A percentile compares a stretch with the other conserved stretches of the same genome.
phyloP scores from a whole-genome alignment of 92 coral and sea anemone genomes.

The Porites rus region DNA sequence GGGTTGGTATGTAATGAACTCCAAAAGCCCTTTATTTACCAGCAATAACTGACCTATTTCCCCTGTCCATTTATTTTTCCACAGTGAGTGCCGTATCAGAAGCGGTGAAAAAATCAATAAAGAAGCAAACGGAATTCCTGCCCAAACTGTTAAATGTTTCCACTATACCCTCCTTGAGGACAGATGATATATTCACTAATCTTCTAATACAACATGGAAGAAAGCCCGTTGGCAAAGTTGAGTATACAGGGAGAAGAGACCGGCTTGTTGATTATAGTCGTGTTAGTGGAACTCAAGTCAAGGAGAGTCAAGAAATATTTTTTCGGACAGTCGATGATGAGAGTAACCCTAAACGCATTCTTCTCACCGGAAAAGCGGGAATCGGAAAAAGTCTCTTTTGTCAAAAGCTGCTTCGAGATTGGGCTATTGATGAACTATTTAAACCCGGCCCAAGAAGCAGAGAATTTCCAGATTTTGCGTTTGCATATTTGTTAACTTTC shows the following conservation, averaged over 20 bases:
- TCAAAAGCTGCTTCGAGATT: constrained; percentile 66
- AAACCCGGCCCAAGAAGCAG: neutral
- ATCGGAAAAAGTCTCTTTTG: constrained; percentile 65
- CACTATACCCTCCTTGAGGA: constrained; percentile 26
- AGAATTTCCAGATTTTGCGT: constrained; percentile 12
- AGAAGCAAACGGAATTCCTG: constrained; percentile 49
- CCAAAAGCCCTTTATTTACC: neutral
- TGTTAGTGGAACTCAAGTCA: constrained; percentile 10
- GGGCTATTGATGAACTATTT: constrained; percentile 45
- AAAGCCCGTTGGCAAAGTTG: neutral
- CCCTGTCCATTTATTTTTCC: neutral
- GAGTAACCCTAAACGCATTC: neutral
- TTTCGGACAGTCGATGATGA: neutral
- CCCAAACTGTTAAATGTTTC: constrained; percentile 43
- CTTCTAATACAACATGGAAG: constrained; percentile 58
- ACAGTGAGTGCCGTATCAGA: neutral
- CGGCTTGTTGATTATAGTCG: neutral
- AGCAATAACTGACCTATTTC: neutral
- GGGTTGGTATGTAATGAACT: too few species aligned
- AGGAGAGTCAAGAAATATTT: constrained; percentile 6
- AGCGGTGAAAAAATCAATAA: constrained; percentile 30
- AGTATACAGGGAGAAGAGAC: neutral
- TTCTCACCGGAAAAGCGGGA: constrained; percentile 61
- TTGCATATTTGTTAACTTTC: constrained; percentile 53
- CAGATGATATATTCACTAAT: constrained; percentile 59